Evolutionary conservation across 1,140 invertebrate genomes (phyloP), one percentile per base, ranked within the genome.

Genomic region (Listronotus bonariensis): DNA sequence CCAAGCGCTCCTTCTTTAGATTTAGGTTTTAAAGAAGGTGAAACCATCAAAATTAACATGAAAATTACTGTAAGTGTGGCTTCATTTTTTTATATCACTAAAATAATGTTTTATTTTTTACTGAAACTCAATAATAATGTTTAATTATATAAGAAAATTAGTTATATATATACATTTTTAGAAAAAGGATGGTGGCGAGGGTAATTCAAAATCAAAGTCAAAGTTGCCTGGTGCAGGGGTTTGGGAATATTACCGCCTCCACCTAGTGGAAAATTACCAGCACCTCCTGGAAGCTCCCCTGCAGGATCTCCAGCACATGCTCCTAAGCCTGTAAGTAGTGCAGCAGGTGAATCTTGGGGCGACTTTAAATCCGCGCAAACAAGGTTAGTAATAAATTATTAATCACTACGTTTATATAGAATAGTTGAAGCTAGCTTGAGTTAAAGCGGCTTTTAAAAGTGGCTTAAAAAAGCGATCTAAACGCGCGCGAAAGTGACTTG

Each of bases 31-130:
- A 99, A 98, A 79, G 97, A 98, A 78, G 97, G 97, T 26, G 92
- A 99, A 83, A 99, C 96, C 12, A 98, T 99, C 68, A 98, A 96
- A 83, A 96, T 99, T 43, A 98, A 98, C 77, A 96, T 96, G 92
- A 95, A 95, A 82, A 96, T 98, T 71, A 94, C 92, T 68, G 95
- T 97, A 83, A 85, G 87, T 26, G 20, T 3, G 1, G 5, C 20
- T 26, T 26, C 2, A 26, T 26, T 26, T 26, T 26, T 26, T 26
- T 26, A 5, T 26, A 26, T 3, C 5, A 5, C 2, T 26, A 26
- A 26, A 26, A 26, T n/a, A n/a, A n/a, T n/a, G n/a, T n/a, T n/a
- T n/a, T n/a, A n/a, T n/a, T n/a, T n/a, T n/a, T n/a, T n/a, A n/a
- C n/a, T n/a, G n/a, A n/a, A n/a, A n/a, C n/a, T n/a, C n/a, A n/a